A percentile compares a stretch with the other conserved stretches of the same genome.
Evolutionary conservation across 35 echinoderm and acorn worm species (phyloP).

Genomic region (Chiridota heheva): DNA sequence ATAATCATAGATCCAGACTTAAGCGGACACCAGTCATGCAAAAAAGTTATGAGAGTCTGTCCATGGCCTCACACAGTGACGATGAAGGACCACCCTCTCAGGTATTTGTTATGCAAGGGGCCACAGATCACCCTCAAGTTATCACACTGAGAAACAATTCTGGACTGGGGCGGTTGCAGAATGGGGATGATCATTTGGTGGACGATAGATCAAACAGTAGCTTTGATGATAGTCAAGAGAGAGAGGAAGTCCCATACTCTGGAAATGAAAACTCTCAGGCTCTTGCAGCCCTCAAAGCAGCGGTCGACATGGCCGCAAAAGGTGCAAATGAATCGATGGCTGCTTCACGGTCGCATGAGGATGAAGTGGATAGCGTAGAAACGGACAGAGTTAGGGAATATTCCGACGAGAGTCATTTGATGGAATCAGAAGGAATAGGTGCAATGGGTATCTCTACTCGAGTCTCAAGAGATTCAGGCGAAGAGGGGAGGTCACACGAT

Average conservation of each 20-base stretch:
- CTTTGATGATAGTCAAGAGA: not conserved
- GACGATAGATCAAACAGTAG: not conserved
- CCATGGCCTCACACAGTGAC: too few relatives aligned
- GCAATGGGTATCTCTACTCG: too few relatives aligned
- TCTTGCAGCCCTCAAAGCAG: constrained; percentile 40
- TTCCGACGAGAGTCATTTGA: too few relatives aligned
- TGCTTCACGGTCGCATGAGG: constrained; percentile 17
- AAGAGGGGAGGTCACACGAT: too few relatives aligned
- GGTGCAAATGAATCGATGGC: constrained; percentile 25
- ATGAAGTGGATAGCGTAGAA: too few relatives aligned
- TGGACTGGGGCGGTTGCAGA: constrained; percentile 26
- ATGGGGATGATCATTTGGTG: constrained; percentile 36
- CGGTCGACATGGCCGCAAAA: constrained; percentile 25
- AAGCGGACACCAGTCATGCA: constrained; percentile 61
- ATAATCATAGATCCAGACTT: constrained; percentile 88
- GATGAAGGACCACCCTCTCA: too few relatives aligned
- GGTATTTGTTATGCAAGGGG: too few relatives aligned
- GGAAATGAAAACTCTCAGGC: constrained; percentile 45
- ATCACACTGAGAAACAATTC: constrained; percentile 34
- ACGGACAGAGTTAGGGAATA: too few relatives aligned
- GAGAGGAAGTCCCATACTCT: not conserved
- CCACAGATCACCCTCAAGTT: too few relatives aligned
- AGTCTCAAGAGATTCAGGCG: too few relatives aligned
- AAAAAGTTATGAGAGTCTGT: too few relatives aligned
- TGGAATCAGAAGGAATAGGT: too few relatives aligned